A percentile compares a stretch with the other conserved stretches of the same genome.
Evolutionary conservation across 92 coral and sea anemone genomes (phyloP).

Genomic region (Scolanthus callimorphus): DNA sequence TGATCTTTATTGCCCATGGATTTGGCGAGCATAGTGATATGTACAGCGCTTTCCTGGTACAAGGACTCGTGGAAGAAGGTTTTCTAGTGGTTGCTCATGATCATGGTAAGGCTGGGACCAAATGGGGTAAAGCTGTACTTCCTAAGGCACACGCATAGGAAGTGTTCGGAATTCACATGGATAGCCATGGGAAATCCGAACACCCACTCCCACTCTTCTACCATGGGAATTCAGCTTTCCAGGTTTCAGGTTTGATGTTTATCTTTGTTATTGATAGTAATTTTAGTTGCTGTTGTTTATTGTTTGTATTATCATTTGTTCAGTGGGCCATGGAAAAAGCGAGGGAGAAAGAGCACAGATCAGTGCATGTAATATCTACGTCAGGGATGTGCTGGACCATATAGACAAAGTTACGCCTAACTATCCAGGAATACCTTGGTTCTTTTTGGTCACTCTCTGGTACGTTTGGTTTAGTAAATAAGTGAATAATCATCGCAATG

Average conservation of each 20-base stretch:
- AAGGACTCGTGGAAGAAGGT: conserved; percentile 66
- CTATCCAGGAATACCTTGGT: conserved; percentile 65
- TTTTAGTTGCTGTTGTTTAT: neutral
- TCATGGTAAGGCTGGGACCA: conserved; percentile 54
- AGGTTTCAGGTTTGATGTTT: too few species aligned
- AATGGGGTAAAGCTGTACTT: too few species aligned
- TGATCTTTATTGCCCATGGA: conserved; percentile 82
- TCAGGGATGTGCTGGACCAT: conserved; percentile 74
- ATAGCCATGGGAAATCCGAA: too few species aligned
- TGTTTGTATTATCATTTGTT: neutral
- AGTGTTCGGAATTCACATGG: too few species aligned
- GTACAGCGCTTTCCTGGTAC: conserved; percentile 59
- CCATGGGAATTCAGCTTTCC: too few species aligned
- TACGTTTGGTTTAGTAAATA: conserved; percentile 30
- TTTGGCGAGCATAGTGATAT: conserved; percentile 84
- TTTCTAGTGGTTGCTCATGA: conserved; percentile 80
- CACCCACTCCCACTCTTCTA: too few species aligned
- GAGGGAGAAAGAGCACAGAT: conserved; percentile 88
- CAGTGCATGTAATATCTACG: conserved; percentile 40
- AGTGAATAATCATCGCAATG: too few species aligned
- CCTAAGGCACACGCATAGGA: too few species aligned
- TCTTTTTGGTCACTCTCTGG: conserved; percentile 97
- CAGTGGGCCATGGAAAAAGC: conserved; percentile 96
- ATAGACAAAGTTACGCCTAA: conserved; percentile 61
- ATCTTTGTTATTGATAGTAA: neutral